These are phyloP conservation scores for Bambusicola thoracicus DNA, from an alignment of 2,113 vertebrate species.

Conservation along the genomic window DNA sequence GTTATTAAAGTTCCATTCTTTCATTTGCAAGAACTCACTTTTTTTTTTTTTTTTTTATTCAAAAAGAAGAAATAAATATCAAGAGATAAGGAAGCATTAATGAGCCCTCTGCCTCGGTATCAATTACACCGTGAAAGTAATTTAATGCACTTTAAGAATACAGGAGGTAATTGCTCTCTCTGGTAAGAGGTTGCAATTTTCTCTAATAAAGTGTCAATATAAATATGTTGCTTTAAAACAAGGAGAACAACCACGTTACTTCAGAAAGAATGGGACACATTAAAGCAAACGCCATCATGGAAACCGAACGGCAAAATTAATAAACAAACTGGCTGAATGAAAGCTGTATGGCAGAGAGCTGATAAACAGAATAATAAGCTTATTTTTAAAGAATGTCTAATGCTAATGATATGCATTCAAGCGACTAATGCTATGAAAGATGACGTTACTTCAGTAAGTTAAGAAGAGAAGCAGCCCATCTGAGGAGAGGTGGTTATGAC, in stretches of 20 bases:
- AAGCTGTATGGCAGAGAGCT: conserved; percentile 59
- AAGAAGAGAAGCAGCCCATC: neutral
- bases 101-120: conserved; percentile 68
- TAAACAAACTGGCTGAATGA: conserved; percentile 38
- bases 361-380: conserved; percentile 63
- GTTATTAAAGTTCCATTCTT: conserved; percentile 69
- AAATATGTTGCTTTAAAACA: conserved; percentile 48
- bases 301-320: conserved; percentile 48
- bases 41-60: conserved; percentile 22
- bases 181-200: conserved; percentile 52
- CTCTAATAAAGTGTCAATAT: conserved; percentile 54
- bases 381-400: conserved; percentile 22
- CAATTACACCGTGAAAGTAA: conserved; percentile 71
- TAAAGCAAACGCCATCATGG: conserved; percentile 41
- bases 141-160: conserved; percentile 59
- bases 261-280: conserved; percentile 48
- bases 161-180: conserved; percentile 30
- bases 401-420: conserved; percentile 32
- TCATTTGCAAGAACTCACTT: conserved; percentile 74
- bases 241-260: conserved; percentile 6
- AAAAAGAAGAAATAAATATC: conserved; percentile 51
- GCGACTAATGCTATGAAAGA: conserved; percentile 36
- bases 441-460: neutral
- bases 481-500: neutral
- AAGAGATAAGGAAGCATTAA: conserved; percentile 70